Conservation (phyloP, 2,113 vertebrate genomes). For the Gavialis gangeticus region DNA sequence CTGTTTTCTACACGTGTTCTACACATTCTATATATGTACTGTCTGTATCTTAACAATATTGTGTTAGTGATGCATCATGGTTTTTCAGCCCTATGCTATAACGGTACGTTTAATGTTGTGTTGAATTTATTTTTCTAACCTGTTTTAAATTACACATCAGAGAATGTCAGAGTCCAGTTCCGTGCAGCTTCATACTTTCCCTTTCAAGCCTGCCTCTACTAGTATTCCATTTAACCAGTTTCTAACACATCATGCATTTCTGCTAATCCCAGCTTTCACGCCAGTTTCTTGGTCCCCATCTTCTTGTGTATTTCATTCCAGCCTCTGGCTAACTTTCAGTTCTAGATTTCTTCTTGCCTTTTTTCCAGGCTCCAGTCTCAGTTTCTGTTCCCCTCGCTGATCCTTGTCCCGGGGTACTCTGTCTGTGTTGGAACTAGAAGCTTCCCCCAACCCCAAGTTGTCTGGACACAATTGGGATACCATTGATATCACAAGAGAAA, state of each 20-base stretch:
- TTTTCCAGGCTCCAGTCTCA: background rate
- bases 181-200: background rate
- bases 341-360: background rate
- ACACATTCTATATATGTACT: background rate
- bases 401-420: too few relatives aligned
- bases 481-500: background rate
- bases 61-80: background rate
- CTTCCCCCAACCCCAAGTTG: too few relatives aligned
- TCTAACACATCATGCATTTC: background rate
- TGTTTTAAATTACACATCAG: background rate
- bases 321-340: background rate
- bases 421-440: too few relatives aligned
- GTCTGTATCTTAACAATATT: background rate
- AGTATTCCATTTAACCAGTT: background rate
- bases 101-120: background rate
- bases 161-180: background rate
- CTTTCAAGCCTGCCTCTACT: background rate
- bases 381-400: background rate
- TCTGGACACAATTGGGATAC: too few relatives aligned
- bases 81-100: background rate
- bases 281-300: background rate
- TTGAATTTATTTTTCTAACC: conserved; percentile 11
- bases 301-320: too few relatives aligned
- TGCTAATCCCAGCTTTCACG: background rate
- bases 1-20: background rate